Percentiles rank a stretch among this genome's conserved stretches.
These are phyloP conservation scores for Corythaixoides concolor DNA, from an alignment of 2,113 vertebrate species.

Conservation along the genomic window DNA sequence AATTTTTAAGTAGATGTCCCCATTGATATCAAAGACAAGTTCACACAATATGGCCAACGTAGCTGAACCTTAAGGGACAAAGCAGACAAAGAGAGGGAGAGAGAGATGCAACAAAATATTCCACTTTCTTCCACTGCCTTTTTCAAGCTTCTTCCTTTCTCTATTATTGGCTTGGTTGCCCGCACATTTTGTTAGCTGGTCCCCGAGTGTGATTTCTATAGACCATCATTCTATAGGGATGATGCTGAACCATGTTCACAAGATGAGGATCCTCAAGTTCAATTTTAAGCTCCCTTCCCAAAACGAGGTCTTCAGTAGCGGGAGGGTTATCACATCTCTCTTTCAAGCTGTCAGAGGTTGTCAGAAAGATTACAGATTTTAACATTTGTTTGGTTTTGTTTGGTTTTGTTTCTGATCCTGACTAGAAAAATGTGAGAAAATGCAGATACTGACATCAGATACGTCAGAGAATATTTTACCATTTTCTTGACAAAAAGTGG, in stretches of 20 bases:
- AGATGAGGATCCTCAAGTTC: background rate
- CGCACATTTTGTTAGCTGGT: background rate
- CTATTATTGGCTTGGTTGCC: background rate
- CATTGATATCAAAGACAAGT: constrained; percentile 56
- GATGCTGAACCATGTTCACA: background rate
- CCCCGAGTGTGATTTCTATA: background rate
- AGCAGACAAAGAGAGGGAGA: constrained; percentile 27
- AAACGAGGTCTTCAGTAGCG: background rate
- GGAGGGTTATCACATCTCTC: background rate
- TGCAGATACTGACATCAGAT: background rate
- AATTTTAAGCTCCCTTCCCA: background rate
- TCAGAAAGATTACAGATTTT: constrained; percentile 41
- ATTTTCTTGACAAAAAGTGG: background rate
- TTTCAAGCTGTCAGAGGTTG: constrained; percentile 24
- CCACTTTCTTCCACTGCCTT: background rate
- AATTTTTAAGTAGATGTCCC: constrained; percentile 65
- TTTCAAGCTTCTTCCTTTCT: background rate
- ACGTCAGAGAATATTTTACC: background rate
- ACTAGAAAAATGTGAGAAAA: constrained; percentile 26
- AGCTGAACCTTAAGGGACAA: constrained; percentile 39
- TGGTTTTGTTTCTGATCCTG: constrained; percentile 29
- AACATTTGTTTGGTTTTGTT: constrained; percentile 30
- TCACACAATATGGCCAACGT: background rate
- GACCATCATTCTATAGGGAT: background rate
- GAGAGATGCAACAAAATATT: background rate